Conservation (phyloP, 2,797 vertebrate species). For the Chelon labrosus region DNA sequence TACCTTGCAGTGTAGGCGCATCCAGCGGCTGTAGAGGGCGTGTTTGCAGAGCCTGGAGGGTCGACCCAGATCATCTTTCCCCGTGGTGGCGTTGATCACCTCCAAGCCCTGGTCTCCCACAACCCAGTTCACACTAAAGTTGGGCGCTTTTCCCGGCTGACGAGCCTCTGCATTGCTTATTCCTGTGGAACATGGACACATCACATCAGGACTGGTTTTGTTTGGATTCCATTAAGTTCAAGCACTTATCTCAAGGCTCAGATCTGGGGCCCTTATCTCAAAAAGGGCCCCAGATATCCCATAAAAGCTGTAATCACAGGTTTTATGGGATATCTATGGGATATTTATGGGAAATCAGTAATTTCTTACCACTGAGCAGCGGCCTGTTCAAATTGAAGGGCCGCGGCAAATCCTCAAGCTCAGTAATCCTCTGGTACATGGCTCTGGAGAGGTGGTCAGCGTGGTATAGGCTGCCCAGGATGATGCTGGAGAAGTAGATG, state of each 20-base stretch:
- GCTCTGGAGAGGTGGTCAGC: slow-evolving; percentile 95
- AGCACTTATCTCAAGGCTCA: no score
- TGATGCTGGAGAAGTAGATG: slow-evolving; percentile 96
- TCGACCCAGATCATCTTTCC: slow-evolving; percentile 92
- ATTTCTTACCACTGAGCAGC: slow-evolving; percentile 92
- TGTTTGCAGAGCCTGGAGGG: slow-evolving; percentile 94
- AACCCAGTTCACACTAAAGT: slow-evolving; percentile 96
- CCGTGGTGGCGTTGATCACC: slow-evolving; percentile 92
- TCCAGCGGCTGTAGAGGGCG: slow-evolving; percentile 91
- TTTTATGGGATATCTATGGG: no score
- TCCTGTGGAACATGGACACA: slow-evolving; percentile 79
- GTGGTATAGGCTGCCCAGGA: slow-evolving; percentile 96
- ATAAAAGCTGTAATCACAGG: no score
- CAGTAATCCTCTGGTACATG: slow-evolving; percentile 93
- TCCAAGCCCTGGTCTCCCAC: slow-evolving; percentile 90
- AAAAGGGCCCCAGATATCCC: no score
- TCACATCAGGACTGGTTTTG: no score
- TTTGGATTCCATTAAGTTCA: no score
- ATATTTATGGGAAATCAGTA: not conserved
- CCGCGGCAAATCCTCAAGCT: slow-evolving; percentile 90
- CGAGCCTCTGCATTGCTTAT: slow-evolving; percentile 95
- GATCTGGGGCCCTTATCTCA: no score
- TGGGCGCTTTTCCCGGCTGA: slow-evolving; percentile 94
- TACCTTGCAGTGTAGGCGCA: slow-evolving; percentile 91
- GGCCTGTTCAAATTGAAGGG: slow-evolving; percentile 91